Evolutionary conservation across 2,888 invertebrate species (phyloP), one percentile per base, ranked within the genome.

Genomic region (Eulithis testata): DNA sequence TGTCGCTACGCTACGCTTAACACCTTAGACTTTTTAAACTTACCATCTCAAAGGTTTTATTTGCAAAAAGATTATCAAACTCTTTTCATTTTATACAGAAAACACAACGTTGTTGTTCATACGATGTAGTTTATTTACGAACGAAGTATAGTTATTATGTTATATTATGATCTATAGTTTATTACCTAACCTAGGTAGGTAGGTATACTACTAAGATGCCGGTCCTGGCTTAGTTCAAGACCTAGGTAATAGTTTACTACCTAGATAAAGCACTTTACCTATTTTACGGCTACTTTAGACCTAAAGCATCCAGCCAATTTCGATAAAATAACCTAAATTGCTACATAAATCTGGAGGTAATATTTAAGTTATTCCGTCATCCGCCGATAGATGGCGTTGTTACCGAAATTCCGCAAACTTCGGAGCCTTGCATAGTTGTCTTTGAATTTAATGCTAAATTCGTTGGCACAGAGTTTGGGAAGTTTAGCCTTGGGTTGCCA

Each of bases 371-470:
- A 70, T 69, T 63, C 66, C 64, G 70, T 70, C 69, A 73, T 71
- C 68, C 73, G 56, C 69, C 73, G 60, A 64, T 76, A 78, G 77
- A 77, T 78, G 78, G 77, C 77, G 78, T 65, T 70, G 69, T 66
- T 70, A 61, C 68, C 60, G 9, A 65, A 70, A 73, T 71, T 71
- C 71, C 70, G 52, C 61, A 55, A 66, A 66, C 45, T 65, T 59
- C 45, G 49, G 62, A 49, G 56, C 45, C 53, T 60, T 63, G 67
- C 73, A 73, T 73, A 73, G 73, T 73, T 73, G 58, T 51, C 58
- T 72, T 77, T 73, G 76, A 75, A 75, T 76, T 77, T 73, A 49
- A 75, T 75, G 76, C 76, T 75, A 75, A 74, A 74, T 63, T 63
- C 53, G 60, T 50, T 58, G 47, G 47, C 52, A 72, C 69, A 66